phyloP scores from a whole-genome alignment of 2,888 invertebrate genomes.

The Lymantria dispar region DNA sequence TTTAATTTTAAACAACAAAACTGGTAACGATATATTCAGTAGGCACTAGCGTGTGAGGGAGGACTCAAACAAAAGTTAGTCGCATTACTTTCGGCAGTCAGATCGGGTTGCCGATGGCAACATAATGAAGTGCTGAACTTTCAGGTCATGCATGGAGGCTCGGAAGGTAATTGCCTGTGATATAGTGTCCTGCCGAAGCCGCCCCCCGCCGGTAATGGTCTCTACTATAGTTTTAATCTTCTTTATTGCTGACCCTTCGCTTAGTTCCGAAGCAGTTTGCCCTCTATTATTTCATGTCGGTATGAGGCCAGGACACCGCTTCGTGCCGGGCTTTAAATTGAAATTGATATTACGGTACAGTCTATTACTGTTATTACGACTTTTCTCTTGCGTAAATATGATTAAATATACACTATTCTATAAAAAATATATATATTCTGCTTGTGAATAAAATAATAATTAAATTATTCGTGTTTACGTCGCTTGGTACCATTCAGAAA shows the following conservation, averaged over 20 bases:
- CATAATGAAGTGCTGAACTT: constrained; percentile 76
- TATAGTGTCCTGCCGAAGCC: constrained; percentile 58
- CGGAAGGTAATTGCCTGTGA: constrained; percentile 60
- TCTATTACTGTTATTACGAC: constrained; percentile 12
- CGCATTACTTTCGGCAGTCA: constrained; percentile 42
- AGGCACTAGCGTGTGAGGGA: neutral
- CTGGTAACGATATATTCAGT: no score
- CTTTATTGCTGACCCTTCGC: constrained; percentile 69
- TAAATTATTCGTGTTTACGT: no score
- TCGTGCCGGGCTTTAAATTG: constrained; percentile 16
- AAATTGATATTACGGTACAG: constrained; percentile 23
- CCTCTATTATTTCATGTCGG: constrained; percentile 45
- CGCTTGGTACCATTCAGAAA: no score
- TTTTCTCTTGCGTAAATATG: neutral
- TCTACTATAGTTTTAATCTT: constrained; percentile 73
- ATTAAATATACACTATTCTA: neutral
- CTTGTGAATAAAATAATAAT: no score
- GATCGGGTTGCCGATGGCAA: constrained; percentile 61
- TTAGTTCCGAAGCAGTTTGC: constrained; percentile 48
- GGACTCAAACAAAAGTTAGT: neutral
- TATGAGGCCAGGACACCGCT: constrained; percentile 22
- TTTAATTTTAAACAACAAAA: no score
- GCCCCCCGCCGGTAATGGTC: constrained; percentile 55
- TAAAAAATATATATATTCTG: no score
- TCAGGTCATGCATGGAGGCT: constrained; percentile 66